Conservation (phyloP, 2,888 invertebrate species). For the Protula sp. region DNA sequence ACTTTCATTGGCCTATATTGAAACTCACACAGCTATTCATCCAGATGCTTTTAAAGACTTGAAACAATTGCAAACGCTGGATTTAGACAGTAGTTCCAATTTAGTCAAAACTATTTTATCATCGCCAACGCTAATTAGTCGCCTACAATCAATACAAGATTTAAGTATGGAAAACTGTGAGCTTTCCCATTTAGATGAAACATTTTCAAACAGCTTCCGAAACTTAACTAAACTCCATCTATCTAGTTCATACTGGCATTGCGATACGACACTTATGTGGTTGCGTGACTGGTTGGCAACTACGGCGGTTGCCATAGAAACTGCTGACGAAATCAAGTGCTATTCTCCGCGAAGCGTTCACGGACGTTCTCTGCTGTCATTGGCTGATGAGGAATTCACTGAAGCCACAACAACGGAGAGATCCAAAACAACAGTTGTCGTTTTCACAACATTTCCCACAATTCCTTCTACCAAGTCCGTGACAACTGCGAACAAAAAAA, state of each 20-base stretch:
- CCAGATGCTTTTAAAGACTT: slow-evolving; percentile 19
- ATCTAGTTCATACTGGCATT: slow-evolving; percentile 23
- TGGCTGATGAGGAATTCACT: slow-evolving; percentile 17
- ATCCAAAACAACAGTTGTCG: neutral
- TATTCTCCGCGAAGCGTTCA: slow-evolving; percentile 22
- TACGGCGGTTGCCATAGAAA: slow-evolving; percentile 6
- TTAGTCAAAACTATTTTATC: slow-evolving; percentile 12
- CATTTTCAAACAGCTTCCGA: slow-evolving; percentile 12
- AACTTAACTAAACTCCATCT: slow-evolving; percentile 16
- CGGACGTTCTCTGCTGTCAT: slow-evolving; percentile 11
- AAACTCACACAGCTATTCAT: slow-evolving; percentile 6
- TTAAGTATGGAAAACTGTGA: slow-evolving; percentile 24
- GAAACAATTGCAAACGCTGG: slow-evolving; percentile 13
- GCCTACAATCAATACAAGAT: slow-evolving; percentile 14
- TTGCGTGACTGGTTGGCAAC: slow-evolving; percentile 20
- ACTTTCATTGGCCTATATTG: slow-evolving; percentile 9
- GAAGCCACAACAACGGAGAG: slow-evolving; percentile 3
- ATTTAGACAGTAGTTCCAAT: slow-evolving; percentile 22
- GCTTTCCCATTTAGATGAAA: slow-evolving; percentile 11
- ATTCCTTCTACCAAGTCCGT: neutral
- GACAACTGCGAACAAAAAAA: no score
- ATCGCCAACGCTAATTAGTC: slow-evolving; percentile 6
- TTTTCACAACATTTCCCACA: neutral
- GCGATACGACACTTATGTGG: slow-evolving; percentile 24
- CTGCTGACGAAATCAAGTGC: slow-evolving; percentile 14